Conservation (phyloP, 2,797 vertebrate species). For the Sparus aurata region DNA sequence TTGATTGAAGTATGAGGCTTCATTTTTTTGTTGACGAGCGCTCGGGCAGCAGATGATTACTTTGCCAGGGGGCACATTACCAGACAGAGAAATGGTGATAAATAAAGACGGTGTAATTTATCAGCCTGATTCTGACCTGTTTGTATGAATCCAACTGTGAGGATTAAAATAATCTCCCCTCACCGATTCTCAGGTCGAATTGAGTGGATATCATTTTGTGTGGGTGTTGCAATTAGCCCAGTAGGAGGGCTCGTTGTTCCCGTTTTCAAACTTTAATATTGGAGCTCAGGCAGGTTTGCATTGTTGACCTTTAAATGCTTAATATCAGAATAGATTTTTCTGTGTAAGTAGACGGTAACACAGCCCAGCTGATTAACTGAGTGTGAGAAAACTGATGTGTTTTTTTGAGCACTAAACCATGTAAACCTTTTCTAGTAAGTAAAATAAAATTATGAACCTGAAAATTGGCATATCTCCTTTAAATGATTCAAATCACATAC, state of each 20-base stretch:
- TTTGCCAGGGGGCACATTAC: neutral
- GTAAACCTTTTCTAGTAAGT: too few relatives aligned
- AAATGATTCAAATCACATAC: too few relatives aligned
- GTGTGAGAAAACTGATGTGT: too few relatives aligned
- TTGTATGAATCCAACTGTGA: neutral
- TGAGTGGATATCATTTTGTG: neutral
- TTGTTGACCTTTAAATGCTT: neutral
- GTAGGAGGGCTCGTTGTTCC: neutral
- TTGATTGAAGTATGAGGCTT: neutral
- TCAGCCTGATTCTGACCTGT: neutral
- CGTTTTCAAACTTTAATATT: neutral
- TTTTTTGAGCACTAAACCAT: too few relatives aligned
- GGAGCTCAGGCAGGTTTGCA: neutral
- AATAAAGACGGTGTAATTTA: neutral
- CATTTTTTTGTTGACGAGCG: neutral
- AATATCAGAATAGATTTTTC: neutral
- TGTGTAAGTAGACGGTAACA: neutral
- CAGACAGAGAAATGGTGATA: neutral
- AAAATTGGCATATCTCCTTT: too few relatives aligned
- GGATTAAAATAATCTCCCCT: neutral
- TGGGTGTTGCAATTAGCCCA: neutral
- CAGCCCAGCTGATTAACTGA: too few relatives aligned
- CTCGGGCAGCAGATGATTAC: neutral
- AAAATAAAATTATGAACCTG: too few relatives aligned
- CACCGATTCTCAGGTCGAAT: neutral